These are phyloP conservation scores for Podabrus alpinus DNA, from an alignment of 2,888 invertebrate genomes.

Conservation along the genomic window DNA sequence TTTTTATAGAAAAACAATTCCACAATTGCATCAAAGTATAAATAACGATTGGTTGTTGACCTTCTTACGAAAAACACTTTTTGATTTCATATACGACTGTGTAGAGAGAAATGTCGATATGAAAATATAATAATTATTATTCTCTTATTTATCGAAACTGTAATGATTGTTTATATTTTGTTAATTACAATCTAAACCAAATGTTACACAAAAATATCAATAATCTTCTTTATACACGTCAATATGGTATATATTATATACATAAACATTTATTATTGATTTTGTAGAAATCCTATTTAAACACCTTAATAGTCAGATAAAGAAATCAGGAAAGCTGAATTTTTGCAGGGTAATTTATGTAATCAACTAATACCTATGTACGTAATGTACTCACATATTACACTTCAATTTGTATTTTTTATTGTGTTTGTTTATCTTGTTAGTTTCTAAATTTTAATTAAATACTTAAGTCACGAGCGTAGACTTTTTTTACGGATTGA, in stretches of 20 bases:
- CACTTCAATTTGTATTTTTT: too few relatives aligned
- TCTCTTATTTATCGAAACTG: neutral
- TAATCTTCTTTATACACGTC: neutral
- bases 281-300: too few relatives aligned
- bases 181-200: neutral
- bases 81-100: neutral
- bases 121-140: neutral
- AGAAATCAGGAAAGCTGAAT: too few relatives aligned
- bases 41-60: neutral
- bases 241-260: neutral
- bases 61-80: neutral
- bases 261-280: too few relatives aligned
- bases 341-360: too few relatives aligned
- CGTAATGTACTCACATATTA: too few relatives aligned
- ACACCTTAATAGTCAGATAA: too few relatives aligned
- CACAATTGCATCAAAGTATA: neutral
- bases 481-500: too few relatives aligned
- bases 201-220: neutral
- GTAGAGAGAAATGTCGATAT: neutral
- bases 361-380: too few relatives aligned
- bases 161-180: neutral
- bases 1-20: neutral
- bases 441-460: too few relatives aligned
- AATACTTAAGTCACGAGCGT: too few relatives aligned
- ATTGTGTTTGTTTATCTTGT: too few relatives aligned